A percentile compares a stretch with the other conserved stretches of the same genome.
These are phyloP conservation scores for Dolichallabes microphthalmus DNA, from an alignment of 2,113 vertebrate species.

Conservation along the genomic window DNA sequence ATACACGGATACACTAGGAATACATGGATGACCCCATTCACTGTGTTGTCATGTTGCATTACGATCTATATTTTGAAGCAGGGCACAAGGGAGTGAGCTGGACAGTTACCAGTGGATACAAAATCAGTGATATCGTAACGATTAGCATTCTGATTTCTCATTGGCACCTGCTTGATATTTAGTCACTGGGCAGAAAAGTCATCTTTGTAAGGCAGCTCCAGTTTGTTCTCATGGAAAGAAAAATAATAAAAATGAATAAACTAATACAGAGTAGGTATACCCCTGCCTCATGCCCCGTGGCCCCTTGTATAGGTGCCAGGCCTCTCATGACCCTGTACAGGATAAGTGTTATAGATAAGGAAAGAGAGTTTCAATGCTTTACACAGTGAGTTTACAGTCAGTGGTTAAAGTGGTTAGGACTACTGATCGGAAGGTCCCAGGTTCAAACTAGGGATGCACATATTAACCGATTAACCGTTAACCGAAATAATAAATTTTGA, in stretches of 20 bases:
- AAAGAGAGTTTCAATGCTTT: too few relatives aligned
- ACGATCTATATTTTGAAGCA: background rate
- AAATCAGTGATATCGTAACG: background rate
- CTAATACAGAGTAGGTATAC: too few relatives aligned
- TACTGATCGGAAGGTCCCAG: too few relatives aligned
- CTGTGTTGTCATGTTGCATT: slow-evolving; percentile 34
- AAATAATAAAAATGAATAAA: background rate
- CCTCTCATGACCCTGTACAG: too few relatives aligned
- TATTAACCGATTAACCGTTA: too few relatives aligned
- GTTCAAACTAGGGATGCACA: too few relatives aligned
- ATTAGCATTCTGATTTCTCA: slow-evolving; percentile 12
- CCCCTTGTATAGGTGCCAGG: too few relatives aligned
- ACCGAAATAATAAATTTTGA: too few relatives aligned
- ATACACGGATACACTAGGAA: slow-evolving; percentile 19
- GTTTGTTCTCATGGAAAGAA: background rate
- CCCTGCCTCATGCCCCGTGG: too few relatives aligned
- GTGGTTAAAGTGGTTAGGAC: too few relatives aligned
- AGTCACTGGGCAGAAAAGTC: slow-evolving; percentile 3
- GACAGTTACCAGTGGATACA: slow-evolving; percentile 16
- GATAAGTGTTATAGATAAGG: too few relatives aligned
- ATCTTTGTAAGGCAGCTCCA: background rate
- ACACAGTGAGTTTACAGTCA: too few relatives aligned
- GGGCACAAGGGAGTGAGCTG: background rate
- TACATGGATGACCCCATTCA: slow-evolving; percentile 27
- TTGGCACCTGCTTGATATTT: slow-evolving; percentile 29